Conservation (phyloP, 92 coral and sea anemone genomes). For the Heliopora coerulea region DNA sequence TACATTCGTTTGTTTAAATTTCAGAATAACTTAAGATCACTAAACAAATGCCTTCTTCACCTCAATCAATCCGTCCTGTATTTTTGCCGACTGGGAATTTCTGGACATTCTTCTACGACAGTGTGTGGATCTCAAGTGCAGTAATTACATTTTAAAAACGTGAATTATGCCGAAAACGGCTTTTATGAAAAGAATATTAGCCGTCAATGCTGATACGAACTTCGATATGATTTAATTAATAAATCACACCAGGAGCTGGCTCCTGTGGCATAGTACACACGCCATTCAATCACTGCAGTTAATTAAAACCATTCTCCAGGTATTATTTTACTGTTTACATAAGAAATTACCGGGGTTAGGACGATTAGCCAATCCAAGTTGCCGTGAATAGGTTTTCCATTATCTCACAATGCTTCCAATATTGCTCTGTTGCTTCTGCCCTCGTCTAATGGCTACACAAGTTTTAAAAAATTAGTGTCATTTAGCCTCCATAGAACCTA, state of each 20-base stretch:
- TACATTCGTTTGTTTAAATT: no score
- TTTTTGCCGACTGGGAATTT: constrained; percentile 6
- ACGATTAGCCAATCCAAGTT: no score
- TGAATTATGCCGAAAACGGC: background rate
- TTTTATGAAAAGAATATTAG: background rate
- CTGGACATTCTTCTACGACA: background rate
- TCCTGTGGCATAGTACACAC: background rate
- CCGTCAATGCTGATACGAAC: constrained; percentile 3
- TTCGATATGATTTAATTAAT: background rate
- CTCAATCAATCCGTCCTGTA: background rate
- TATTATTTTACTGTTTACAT: constrained; percentile 10
- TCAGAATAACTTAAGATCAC: no score
- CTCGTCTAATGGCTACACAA: no score
- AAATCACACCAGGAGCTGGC: constrained; percentile 5
- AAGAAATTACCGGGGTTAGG: background rate
- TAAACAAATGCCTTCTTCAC: background rate
- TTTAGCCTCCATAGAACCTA: no score
- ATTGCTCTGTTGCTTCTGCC: no score
- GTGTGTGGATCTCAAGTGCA: background rate
- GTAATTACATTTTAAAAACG: background rate
- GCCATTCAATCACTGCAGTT: constrained; percentile 23
- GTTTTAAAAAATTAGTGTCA: no score
- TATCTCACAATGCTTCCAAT: no score
- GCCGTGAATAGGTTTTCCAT: no score
- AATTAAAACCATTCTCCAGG: constrained; percentile 3